Conservation (phyloP, 1,140 invertebrate species). For the Pygmarrhopalites habei region DNA sequence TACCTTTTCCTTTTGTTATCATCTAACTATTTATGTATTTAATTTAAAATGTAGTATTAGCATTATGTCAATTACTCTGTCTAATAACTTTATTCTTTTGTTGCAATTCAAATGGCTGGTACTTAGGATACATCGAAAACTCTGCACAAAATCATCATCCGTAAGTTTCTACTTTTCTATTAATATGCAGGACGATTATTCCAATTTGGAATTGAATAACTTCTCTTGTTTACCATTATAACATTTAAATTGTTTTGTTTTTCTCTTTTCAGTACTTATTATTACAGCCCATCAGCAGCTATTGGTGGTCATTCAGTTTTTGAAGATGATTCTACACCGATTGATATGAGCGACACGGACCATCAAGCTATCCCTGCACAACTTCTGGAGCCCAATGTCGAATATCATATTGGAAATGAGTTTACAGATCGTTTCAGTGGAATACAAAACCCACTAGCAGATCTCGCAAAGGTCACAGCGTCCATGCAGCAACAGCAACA, state of each 20-base stretch:
- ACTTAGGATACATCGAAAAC: conserved; percentile 30
- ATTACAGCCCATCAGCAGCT: conserved; percentile 18
- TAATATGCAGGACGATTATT: too few species aligned
- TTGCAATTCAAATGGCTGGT: too few species aligned
- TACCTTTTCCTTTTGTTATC: too few species aligned
- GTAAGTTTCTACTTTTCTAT: too few species aligned
- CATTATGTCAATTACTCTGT: too few species aligned
- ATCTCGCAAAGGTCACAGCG: conserved; percentile 36
- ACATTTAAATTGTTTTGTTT: too few species aligned
- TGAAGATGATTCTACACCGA: conserved; percentile 27
- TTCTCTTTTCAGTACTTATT: too few species aligned
- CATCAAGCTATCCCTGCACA: conserved; percentile 34
- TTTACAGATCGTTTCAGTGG: conserved; percentile 28
- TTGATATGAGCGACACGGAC: conserved; percentile 33
- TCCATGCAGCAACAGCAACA: conserved; percentile 23
- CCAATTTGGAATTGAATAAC: too few species aligned
- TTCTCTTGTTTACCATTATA: too few species aligned
- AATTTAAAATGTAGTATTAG: too few species aligned
- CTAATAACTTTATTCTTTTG: too few species aligned
- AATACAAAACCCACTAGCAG: conserved; percentile 31
- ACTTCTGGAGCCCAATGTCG: conserved; percentile 37
- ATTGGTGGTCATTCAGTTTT: conserved; percentile 30
- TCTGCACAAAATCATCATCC: conserved; percentile 22
- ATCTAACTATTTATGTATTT: too few species aligned
- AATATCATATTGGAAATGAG: conserved; percentile 37